phyloP scores from a whole-genome alignment of 2,888 invertebrate genomes.

The Mythimna lalbum region DNA sequence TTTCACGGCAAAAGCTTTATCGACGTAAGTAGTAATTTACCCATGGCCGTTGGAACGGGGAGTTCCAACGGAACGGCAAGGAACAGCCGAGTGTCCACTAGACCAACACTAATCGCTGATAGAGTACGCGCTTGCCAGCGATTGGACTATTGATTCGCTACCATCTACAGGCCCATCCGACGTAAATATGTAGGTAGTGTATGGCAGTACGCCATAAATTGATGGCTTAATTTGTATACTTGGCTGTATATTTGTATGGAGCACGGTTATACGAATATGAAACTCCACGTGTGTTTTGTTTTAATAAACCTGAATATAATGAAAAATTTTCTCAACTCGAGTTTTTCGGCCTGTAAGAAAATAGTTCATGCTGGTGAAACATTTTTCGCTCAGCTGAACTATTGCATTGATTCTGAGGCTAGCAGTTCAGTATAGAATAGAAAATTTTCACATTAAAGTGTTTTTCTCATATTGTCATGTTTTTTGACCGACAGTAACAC shows the following conservation, averaged over 20 bases:
- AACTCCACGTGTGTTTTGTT: background rate
- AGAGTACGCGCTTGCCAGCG: constrained; percentile 87
- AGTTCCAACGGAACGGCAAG: constrained; percentile 75
- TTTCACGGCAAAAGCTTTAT: constrained; percentile 58
- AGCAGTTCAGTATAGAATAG: too few relatives aligned
- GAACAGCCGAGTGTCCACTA: constrained; percentile 82
- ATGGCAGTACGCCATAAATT: constrained; percentile 59
- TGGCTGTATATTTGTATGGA: constrained; percentile 9
- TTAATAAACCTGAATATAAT: background rate
- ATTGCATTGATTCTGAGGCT: too few relatives aligned
- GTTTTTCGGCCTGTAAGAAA: background rate
- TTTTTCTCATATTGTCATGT: too few relatives aligned
- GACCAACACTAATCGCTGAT: constrained; percentile 90
- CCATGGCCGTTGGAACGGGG: constrained; percentile 63
- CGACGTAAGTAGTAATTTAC: constrained; percentile 74
- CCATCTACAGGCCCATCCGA: constrained; percentile 66
- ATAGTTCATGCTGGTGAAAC: background rate
- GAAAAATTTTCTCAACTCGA: background rate
- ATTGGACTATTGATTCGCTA: constrained; percentile 86
- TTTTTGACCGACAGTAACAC: too few relatives aligned
- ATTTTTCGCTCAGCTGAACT: too few relatives aligned
- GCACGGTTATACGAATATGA: constrained; percentile 1
- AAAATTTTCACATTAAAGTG: too few relatives aligned
- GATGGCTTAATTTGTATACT: constrained; percentile 56
- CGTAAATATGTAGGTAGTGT: constrained; percentile 59